Conservation (phyloP, 1,140 invertebrate species). For the Drosophila orosa region DNA sequence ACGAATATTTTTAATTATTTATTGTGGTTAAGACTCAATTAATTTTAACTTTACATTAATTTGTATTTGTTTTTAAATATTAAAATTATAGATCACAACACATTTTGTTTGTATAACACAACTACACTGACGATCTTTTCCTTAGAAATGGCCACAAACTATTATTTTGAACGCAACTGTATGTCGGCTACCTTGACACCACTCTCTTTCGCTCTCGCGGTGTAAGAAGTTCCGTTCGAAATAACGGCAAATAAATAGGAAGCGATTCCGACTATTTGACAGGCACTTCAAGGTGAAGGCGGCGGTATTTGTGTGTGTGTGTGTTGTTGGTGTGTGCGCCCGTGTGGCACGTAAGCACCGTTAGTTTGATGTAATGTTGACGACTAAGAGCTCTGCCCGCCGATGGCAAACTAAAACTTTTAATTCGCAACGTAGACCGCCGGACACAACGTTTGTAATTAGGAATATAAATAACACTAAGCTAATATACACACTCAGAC, state of each 20-base stretch:
- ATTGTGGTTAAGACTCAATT: no score
- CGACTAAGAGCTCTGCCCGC: constrained; percentile 36
- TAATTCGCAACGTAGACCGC: constrained; percentile 23
- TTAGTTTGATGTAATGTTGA: constrained; percentile 28
- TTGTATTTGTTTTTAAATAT: background rate
- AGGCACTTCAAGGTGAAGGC: constrained; percentile 53
- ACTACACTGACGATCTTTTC: background rate
- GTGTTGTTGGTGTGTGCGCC: constrained; percentile 18
- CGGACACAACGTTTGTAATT: constrained; percentile 50
- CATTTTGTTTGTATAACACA: background rate
- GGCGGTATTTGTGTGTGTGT: constrained; percentile 8
- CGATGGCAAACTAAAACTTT: constrained; percentile 51
- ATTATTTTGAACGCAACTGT: constrained; percentile 19
- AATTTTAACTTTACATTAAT: background rate
- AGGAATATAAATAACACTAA: constrained; percentile 64
- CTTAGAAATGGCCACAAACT: background rate
- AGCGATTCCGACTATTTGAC: constrained; percentile 30
- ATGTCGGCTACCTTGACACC: constrained; percentile 48
- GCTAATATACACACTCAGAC: constrained; percentile 51
- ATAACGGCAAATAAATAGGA: constrained; percentile 45
- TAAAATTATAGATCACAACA: background rate
- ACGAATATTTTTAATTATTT: no score
- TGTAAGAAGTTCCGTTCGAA: constrained; percentile 48
- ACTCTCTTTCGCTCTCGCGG: constrained; percentile 20
- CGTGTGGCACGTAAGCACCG: constrained; percentile 51